Evolutionary conservation across 2,888 invertebrate genomes (phyloP), one percentile per base, ranked within the genome.

Genomic region (Brachyopa scutellaris): DNA sequence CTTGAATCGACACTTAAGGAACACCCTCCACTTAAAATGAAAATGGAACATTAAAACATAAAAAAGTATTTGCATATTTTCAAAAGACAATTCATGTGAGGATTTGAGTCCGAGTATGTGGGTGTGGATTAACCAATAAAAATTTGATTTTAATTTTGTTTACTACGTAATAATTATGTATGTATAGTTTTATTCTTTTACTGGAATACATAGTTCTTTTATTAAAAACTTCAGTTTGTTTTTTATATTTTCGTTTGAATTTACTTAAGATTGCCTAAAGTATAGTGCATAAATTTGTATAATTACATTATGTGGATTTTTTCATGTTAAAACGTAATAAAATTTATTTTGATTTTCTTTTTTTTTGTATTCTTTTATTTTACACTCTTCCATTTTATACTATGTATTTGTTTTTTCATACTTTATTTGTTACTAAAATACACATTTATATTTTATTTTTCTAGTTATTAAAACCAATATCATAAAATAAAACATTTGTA

Each of bases 211-310:
- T 66, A 55, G 64, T 76, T 59, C 47, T 57, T 62, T 72, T 66
- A 62, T 66, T 66, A 53, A 51, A 64, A 49, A 70, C 57, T 61
- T 70, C 42, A 23, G 21, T 49, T 42, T 67, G n/a, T n/a, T 49
- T 29, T 59, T 45, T 62, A 8, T 40, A 11, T 11, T 47, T 31
- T 70, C 29, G 9, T 11, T n/a, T n/a, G n/a, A 57, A 23, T 57
- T 72, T 70, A 53, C 55, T 57, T 51, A 36, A 21, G 59, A 42
- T 69, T 53, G 62, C 69, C 76, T 59, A 77, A 53, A 82, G 62
- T 77, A 42, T 59, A 64, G 76, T 77, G 82, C 73, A 83, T 66
- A 74, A 62, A 73, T 67, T 61, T 64, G 26, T 78, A 38, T 82
- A 67, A 64, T 29, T 51, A 67, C n/a, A n/a, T n/a, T n/a, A 61